phyloP scores from a whole-genome alignment of 2,797 vertebrate genomes.

The Xerus rutilus region DNA sequence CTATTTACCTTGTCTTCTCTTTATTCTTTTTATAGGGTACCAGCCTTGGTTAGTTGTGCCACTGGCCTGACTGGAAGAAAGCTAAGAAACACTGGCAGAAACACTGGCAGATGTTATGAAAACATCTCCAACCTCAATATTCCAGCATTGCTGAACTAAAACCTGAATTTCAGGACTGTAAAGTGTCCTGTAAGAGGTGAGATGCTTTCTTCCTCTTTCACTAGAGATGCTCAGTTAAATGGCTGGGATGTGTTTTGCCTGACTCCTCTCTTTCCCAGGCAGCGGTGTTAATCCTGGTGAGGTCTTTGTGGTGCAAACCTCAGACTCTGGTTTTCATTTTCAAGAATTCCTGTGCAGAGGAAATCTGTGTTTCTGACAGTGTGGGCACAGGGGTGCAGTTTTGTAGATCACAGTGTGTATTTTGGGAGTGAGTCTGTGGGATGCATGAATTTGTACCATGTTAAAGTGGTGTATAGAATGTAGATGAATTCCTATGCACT shows the following conservation, averaged over 20 bases:
- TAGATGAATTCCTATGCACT: not conserved
- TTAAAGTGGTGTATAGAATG: not conserved
- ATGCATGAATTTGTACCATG: not conserved
- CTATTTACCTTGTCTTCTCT: not conserved
- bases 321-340: constrained; percentile 61
- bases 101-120: not conserved
- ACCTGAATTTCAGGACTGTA: not conserved
- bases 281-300: constrained; percentile 5
- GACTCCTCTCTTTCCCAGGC: not conserved
- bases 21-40: not conserved
- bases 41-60: not conserved
- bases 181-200: not conserved
- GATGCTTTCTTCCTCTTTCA: not conserved
- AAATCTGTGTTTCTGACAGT: not conserved
- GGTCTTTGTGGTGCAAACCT: constrained; percentile 37
- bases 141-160: not conserved
- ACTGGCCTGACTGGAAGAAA: not conserved
- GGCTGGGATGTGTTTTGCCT: not conserved
- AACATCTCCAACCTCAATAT: not conserved
- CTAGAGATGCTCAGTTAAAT: not conserved
- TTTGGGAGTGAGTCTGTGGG: not conserved
- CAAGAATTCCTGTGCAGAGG: constrained; percentile 22
- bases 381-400: not conserved
- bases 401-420: constrained; percentile 23
- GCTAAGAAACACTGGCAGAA: too few relatives aligned